These are phyloP conservation scores for Sandelia bainsii DNA, from an alignment of 2,797 vertebrate species.

Conservation along the genomic window DNA sequence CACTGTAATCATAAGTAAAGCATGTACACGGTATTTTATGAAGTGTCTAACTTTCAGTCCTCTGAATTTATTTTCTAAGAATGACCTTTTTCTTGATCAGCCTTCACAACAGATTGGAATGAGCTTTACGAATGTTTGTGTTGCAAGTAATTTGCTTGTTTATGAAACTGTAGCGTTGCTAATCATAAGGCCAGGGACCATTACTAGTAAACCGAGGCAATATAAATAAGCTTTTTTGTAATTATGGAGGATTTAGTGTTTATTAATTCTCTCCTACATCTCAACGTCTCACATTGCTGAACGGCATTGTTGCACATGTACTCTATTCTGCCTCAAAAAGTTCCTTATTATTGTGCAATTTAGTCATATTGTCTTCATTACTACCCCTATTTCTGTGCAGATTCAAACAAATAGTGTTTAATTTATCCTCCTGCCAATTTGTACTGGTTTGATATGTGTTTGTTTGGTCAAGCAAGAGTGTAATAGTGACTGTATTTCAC, in stretches of 20 bases:
- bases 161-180: not conserved
- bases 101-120: not conserved
- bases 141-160: conserved; percentile 7
- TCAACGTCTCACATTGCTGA: conserved; percentile 13
- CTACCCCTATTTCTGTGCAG: not conserved
- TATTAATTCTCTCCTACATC: not conserved
- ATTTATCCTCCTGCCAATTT: conserved; percentile 37
- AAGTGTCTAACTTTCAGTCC: not conserved
- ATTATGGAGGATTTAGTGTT: conserved; percentile 20
- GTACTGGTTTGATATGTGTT: conserved; percentile 15
- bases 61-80: not conserved
- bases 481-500: conserved; percentile 22
- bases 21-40: not conserved
- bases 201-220: not conserved
- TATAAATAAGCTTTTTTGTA: conserved; percentile 8
- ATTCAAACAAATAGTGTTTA: conserved; percentile 15
- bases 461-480: conserved; percentile 38
- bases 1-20: not conserved
- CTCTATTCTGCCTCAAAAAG: conserved; percentile 2
- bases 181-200: not conserved
- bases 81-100: not conserved
- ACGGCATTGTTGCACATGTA: not conserved
- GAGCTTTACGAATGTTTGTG: conserved; percentile 15
- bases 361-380: not conserved
- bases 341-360: conserved; percentile 11